A percentile compares a stretch with the other conserved stretches of the same genome.
Conservation (phyloP, 2,888 invertebrate species). For the Thymelicus acteon region DNA sequence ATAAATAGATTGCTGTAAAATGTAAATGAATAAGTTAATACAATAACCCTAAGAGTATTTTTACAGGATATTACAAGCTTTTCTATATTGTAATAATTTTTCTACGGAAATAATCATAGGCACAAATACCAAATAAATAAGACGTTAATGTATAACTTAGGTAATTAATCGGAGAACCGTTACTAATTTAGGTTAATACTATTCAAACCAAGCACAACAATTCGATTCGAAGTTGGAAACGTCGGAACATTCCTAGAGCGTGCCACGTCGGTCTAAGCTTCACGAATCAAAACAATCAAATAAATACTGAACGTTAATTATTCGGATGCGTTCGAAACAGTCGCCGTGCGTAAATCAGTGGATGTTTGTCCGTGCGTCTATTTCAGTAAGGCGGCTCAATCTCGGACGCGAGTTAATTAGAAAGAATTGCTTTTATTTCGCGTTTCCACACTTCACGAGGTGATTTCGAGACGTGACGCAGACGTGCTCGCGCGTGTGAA, state of each 20-base stretch:
- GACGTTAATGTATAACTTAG: not conserved
- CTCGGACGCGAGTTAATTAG: constrained; percentile 76
- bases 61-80: too few species aligned
- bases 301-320: constrained; percentile 79
- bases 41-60: too few species aligned
- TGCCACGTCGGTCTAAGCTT: constrained; percentile 62
- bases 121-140: too few species aligned
- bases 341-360: constrained; percentile 76
- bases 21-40: too few species aligned
- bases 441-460: constrained; percentile 75
- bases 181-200: not conserved
- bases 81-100: too few species aligned
- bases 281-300: constrained; percentile 80
- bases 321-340: constrained; percentile 74
- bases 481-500: constrained; percentile 54
- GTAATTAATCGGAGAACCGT: not conserved
- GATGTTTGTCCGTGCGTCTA: constrained; percentile 66
- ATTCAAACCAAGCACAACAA: constrained; percentile 31
- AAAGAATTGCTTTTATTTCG: constrained; percentile 84
- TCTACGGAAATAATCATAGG: too few species aligned
- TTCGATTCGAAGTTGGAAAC: constrained; percentile 26
- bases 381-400: constrained; percentile 69
- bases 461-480: constrained; percentile 64
- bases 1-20: too few species aligned
- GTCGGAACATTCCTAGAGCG: constrained; percentile 50